Base-by-base conservation (phyloP, 2,797 vertebrate genomes). In the Myripristis murdjan region DNA sequence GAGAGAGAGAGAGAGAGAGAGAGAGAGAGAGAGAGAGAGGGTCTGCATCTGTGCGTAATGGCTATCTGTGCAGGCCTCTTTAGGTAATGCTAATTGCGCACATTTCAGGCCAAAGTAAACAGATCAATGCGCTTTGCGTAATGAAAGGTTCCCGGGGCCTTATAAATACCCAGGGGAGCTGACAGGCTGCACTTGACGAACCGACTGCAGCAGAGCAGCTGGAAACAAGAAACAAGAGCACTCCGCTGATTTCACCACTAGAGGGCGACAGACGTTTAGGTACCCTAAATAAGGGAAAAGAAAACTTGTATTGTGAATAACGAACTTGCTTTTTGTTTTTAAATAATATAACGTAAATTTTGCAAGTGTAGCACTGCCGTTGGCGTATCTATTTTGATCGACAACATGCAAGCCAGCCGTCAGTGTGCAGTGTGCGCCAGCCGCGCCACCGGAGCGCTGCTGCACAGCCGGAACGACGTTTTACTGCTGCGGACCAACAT, bases 401-500 rank as follows among this genome's bases (percentile, higher is more conserved):
- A 16, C 26, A 49, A 56, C 52, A 90, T 90, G 88, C 85, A 87
- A 18, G 73, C 79, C 70, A 49, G 78, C 47, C 62, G 68, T 28
- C 79, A 77, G 8, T 81, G 84, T 61, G 51, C 73, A 10, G n/a
- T 74, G 52, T 87, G 83, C 68, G 57, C 70, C n/a, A 65, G 52
- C 18, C 86, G 83, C 71, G 53, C 70, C n/a, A 62, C 58, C 18
- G 85, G 70, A 73, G 88, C 83, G 81, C 53, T 77, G 67, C 69
- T 82, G 65, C 55, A 80, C 2, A 28, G 56, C 33, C 75, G 70
- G 43, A 53, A 67, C 78, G 61, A 86, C 81, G 58, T 68, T 81
- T 90, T 88, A 73, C 41, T 58, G 39, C 49, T 79, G 6, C 79
- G 79, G 69, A 89, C 88, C 81, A 92, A 89, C 41, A 95, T 95